Evolutionary conservation across 64 coral and sea anemone genomes (phyloP), one percentile per base, ranked within the genome.

Genomic region (Porites australiensis): DNA sequence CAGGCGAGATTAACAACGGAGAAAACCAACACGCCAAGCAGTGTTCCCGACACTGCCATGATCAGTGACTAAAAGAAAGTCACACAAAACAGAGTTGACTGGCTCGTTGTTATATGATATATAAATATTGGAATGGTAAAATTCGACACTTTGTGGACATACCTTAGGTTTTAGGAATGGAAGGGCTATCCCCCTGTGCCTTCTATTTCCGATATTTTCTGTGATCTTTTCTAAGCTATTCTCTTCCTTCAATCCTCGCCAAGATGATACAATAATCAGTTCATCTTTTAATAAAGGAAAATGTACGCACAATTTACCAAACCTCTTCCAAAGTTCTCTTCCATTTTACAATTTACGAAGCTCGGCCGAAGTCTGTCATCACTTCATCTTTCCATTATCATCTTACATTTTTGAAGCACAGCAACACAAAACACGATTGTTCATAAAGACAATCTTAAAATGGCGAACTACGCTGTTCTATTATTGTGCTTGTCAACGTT

Each of bases 391-490:
- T 77, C 75, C 14, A 18, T 44, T 67, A 83, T 83, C 63, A 5
- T 13, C 45, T 66, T 68, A 22, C 61, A 48, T 0, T 43, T 0
- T 37, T 37, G n/a, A 37, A 37, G 23, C 7, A 9, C 12, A 57
- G 54, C 54, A 8, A 68, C 6, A 84, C 81, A 84, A 20, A 69
- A 27, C 47, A 21, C 62, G 8, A 84, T 52, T 84, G 81, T 84
- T 49, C 18, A 4, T 15, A 6, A 10, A 5, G 3, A 22, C 10
- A 4, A 65, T 21, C 3, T 13, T 23, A 84, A 2, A 49, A 84
- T 84, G 81, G 18, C 16, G 19, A 9, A 21, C 19, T 21, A 18
- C 13, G 13, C 47, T 0, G 81, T 12, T n/a, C 47, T 84, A 68
- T 19, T 69, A 21, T 12, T 84, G 63, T 84, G 37, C 11, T 5